Base-by-base conservation (phyloP, 2,888 invertebrate genomes). In the Sarcophaga subvicina region DNA sequence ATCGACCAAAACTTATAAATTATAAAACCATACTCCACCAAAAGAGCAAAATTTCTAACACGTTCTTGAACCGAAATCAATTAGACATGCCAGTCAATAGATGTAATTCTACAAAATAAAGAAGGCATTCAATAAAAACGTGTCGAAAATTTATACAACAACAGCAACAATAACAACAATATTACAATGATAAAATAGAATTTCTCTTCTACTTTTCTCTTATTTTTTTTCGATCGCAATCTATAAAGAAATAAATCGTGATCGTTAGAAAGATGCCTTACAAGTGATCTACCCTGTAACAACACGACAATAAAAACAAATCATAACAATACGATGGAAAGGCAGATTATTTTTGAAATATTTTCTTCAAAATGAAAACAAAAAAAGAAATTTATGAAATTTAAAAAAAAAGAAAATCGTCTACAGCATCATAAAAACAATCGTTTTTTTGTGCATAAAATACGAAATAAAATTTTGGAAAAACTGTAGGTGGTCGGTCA, bases 71-170 rank as follows among this genome's bases (percentile, higher is more conserved):
- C 62, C 45, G 64, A 73, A 80, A 75, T 81, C 80, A 70, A 73
- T 67, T 73, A 45, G 73, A 73, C 45, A 73, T 73, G 73, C 73
- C n/a, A 66, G 73, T 73, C 73, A 73, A 73, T 54, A 5, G 54
- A 54, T 54, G 54, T 54, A 14, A 20, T 62, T 37, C 59, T 27
- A 27, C 22, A 47, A 62, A 59, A 22, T 45, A 71, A n/a, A 72
- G n/a, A 60, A 60, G 60, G 20, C 45, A 22, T n/a, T 20, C 62
- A 20, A 45, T 22, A 20, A 47, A 75, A 62, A 81, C 80, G 75
- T 81, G 75, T 81, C 63, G 60, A 67, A 54, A 54, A 60, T n/a
- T 47, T 66, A 49, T 60, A 62, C 62, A 78, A 60, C 59, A 64
- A 71, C 4, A 76, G 10, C 20, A 62, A 37, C 62, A 78, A 60